Percentiles rank a stretch among this genome's conserved stretches.
Conservation (phyloP, 2,113 vertebrate species). For the Aphelocoma coerulescens region DNA sequence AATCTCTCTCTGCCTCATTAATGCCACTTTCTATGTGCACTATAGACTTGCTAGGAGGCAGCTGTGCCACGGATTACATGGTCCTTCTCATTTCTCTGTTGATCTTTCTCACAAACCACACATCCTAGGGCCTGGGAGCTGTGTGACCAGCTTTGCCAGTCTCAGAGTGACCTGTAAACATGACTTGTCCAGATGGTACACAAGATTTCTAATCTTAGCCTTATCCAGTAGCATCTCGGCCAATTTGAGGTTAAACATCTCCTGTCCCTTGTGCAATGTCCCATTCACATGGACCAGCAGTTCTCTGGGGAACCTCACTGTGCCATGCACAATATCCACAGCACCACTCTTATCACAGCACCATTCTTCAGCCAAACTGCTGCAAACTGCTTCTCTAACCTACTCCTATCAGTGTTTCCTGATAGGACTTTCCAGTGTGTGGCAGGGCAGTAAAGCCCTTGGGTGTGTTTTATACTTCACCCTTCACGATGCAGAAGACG, state of each 20-base stretch:
- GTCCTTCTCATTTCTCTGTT: not conserved
- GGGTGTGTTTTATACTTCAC: not conserved
- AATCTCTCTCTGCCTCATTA: not conserved
- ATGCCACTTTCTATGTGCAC: not conserved
- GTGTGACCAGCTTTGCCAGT: not conserved
- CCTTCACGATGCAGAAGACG: not conserved
- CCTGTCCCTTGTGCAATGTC: not conserved
- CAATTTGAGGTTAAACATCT: not conserved
- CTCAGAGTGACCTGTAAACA: not conserved
- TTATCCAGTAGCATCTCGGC: not conserved
- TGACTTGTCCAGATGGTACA: not conserved
- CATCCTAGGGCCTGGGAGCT: not conserved
- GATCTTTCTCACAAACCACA: not conserved
- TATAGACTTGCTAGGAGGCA: not conserved
- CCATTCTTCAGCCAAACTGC: not conserved
- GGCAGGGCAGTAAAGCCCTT: not conserved
- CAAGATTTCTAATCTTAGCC: not conserved
- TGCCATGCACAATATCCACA: accelerated
- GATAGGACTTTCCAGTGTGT: not conserved
- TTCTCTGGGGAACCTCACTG: not conserved
- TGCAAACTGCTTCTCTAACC: not conserved
- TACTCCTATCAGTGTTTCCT: not conserved
- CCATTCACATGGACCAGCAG: not conserved
- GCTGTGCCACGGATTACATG: accelerated
- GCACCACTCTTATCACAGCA: not conserved